Percentiles rank a stretch among this genome's conserved stretches.
These are phyloP conservation scores for Helostoma temminkii DNA, from an alignment of 2,797 vertebrate genomes.

Conservation along the genomic window DNA sequence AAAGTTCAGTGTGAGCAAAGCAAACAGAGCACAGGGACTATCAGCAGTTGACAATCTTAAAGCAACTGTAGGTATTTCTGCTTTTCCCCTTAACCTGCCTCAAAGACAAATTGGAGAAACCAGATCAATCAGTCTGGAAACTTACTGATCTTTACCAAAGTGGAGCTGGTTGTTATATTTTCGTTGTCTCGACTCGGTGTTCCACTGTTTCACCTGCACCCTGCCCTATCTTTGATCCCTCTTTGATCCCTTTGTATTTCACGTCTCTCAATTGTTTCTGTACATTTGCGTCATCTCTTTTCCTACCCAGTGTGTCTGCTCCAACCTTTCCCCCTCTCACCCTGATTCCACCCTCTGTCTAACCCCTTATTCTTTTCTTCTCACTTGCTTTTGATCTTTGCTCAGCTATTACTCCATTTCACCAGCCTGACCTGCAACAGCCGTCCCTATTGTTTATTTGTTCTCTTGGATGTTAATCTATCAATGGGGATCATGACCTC, in stretches of 20 bases:
- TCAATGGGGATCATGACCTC: constrained; percentile 11
- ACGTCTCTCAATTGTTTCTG: constrained; percentile 35
- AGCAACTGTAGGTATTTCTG: background rate
- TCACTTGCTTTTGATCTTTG: constrained; percentile 21
- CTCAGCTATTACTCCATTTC: constrained; percentile 2
- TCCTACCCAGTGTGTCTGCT: constrained; percentile 10
- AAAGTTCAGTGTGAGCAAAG: background rate
- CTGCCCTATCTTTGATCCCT: constrained; percentile 46
- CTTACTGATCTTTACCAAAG: constrained; percentile 23
- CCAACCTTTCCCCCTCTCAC: constrained; percentile 2
- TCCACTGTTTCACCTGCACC: constrained; percentile 29
- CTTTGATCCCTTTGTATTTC: constrained; percentile 58
- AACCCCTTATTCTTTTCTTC: background rate
- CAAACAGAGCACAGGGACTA: background rate
- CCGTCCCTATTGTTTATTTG: background rate
- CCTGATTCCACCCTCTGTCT: background rate
- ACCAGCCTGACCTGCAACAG: background rate
- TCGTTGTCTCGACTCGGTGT: constrained; percentile 5
- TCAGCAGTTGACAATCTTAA: background rate
- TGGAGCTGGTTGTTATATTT: constrained; percentile 12
- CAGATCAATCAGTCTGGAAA: constrained; percentile 20
- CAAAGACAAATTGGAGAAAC: constrained; percentile 24
- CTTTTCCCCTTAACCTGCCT: constrained; percentile 9
- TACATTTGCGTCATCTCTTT: constrained; percentile 56
- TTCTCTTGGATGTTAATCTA: background rate